phyloP scores from a whole-genome alignment of 2,888 invertebrate genomes.

The Fragum sueziense region DNA sequence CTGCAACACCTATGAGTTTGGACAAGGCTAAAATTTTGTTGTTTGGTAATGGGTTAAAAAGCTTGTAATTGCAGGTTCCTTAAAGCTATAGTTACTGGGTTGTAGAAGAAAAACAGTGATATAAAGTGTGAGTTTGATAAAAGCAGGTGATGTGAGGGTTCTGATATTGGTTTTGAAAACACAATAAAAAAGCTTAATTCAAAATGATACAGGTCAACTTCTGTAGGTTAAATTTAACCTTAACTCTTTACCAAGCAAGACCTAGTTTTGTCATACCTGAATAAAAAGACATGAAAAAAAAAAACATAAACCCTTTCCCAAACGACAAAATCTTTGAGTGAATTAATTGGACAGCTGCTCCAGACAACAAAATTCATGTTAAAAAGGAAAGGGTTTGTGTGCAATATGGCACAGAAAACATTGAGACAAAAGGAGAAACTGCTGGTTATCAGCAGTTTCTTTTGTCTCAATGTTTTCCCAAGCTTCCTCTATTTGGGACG shows the following conservation, averaged over 20 bases:
- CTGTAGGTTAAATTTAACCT: background rate
- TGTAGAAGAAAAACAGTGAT: no score
- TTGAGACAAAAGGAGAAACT: background rate
- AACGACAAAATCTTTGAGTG: background rate
- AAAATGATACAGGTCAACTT: background rate
- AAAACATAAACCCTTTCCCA: background rate
- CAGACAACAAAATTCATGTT: background rate
- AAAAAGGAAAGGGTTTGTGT: background rate
- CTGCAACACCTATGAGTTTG: no score
- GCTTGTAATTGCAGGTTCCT: no score
- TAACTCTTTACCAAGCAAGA: background rate
- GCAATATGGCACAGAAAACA: background rate
- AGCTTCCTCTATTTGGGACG: no score
- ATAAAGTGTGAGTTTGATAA: background rate
- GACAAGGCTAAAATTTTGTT: no score
- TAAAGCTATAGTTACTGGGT: no score
- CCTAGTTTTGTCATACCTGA: background rate
- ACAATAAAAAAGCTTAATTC: slow-evolving; percentile 11
- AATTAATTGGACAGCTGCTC: background rate
- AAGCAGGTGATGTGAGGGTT: slow-evolving; percentile 12
- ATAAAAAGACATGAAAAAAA: background rate
- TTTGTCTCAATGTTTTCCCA: no score
- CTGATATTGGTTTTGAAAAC: slow-evolving; percentile 17
- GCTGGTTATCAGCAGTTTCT: no score
- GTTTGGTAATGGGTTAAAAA: no score